Conservation (phyloP, 2,888 invertebrate genomes). For the Zeuzera pyrina region DNA sequence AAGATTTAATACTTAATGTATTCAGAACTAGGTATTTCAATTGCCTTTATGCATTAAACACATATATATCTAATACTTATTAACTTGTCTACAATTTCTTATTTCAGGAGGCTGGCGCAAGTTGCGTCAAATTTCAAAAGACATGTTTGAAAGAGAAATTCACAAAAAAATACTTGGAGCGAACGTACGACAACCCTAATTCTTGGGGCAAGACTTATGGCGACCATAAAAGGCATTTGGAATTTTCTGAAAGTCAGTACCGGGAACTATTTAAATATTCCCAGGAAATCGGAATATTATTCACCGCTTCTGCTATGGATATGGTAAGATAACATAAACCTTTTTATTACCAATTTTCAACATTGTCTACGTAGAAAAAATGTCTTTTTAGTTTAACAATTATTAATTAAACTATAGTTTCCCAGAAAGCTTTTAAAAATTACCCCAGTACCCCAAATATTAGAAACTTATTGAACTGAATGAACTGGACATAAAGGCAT, state of each 20-base stretch:
- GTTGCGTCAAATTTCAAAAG: slow-evolving; percentile 91
- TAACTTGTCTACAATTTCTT: no score
- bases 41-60: no score
- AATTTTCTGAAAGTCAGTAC: slow-evolving; percentile 80
- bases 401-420: no score
- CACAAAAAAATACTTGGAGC: slow-evolving; percentile 75
- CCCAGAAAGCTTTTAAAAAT: no score
- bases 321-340: slow-evolving; percentile 73
- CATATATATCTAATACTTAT: no score
- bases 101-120: slow-evolving; percentile 79
- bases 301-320: slow-evolving; percentile 89
- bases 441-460: no score
- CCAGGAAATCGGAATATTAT: slow-evolving; percentile 74
- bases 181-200: slow-evolving; percentile 75
- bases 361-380: not conserved
- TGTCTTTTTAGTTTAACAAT: slow-evolving; percentile 1
- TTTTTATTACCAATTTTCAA: not conserved
- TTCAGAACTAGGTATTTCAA: no score
- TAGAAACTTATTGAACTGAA: no score
- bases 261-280: slow-evolving; percentile 77
- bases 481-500: slow-evolving; percentile 3
- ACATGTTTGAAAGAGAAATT: slow-evolving; percentile 81
- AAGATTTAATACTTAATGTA: no score
- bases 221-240: slow-evolving; percentile 81
- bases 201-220: slow-evolving; percentile 88